Evolutionary conservation across 2,888 invertebrate species (phyloP).

Genomic region (Deroplatys truncata): DNA sequence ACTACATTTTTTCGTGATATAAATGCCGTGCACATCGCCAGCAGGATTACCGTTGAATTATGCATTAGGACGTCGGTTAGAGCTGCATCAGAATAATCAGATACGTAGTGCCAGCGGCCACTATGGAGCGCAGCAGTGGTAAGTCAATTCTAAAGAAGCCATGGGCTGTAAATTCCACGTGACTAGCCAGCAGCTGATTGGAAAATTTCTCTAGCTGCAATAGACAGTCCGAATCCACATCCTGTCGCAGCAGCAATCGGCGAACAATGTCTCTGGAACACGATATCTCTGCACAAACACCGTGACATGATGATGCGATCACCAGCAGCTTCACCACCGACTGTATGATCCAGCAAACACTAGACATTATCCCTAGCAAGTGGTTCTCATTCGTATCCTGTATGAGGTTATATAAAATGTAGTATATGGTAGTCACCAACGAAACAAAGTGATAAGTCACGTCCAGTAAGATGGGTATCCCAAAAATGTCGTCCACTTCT

Average conservation of each 20-base stretch:
- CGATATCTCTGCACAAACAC: neutral
- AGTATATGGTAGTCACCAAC: neutral
- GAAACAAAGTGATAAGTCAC: neutral
- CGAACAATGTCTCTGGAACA: neutral
- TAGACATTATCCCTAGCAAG: neutral
- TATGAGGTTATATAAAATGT: neutral
- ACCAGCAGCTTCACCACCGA: neutral
- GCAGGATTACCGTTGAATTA: neutral
- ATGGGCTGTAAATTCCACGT: neutral
- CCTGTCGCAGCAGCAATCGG: neutral
- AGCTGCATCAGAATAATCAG: neutral
- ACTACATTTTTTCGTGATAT: no score
- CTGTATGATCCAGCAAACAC: neutral
- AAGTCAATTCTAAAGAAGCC: conserved; percentile 7
- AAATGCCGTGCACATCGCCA: neutral
- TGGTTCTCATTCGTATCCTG: neutral
- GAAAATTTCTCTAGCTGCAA: neutral
- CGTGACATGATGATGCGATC: neutral
- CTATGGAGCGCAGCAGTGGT: neutral
- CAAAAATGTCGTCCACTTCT: neutral
- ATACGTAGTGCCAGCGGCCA: neutral
- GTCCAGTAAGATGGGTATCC: neutral
- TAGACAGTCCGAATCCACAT: neutral
- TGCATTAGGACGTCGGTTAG: neutral
- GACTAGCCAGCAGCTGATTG: neutral